Base-by-base conservation (phyloP, 2,888 invertebrate genomes). In the Stegophylla sp. region DNA sequence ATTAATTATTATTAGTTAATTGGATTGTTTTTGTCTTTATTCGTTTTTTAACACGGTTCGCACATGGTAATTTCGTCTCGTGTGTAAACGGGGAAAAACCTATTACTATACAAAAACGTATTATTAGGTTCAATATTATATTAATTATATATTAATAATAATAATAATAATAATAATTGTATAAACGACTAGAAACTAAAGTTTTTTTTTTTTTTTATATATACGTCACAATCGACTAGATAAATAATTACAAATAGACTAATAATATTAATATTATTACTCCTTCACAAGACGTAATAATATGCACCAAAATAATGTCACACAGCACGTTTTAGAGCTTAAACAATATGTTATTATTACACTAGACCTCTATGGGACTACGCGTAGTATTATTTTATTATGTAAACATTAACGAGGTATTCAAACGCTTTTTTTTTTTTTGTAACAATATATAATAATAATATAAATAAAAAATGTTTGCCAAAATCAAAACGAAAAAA, bases 271-370 rank as follows among this genome's bases (percentile, higher is more conserved):
- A 56, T 76, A 66, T 66, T 66, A 76, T 76, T 76, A 76, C 53
- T 67, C 23, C 53, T 67, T 66, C 23, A n/a, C 28, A 41, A 77
- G n/a, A n/a, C n/a, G 66, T 77, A 67, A 77, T 77, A 77, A 72
- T 72, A 75, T 74, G 76, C 76, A 77, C 76, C 76, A 67, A 67
- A 64, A 67, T 67, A 77, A 77, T 77, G 56, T 77, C 67, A 77
- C 76, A 77, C 76, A 77, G 76, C 76, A 77, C 76, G 76, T 67
- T 67, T 77, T 77, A 77, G 76, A 77, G 76, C 76, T 77, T 61
- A 75, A 75, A 64, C 41, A 76, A 76, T 56, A n/a, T n/a, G n/a
- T n/a, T n/a, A 7, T 75, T 51, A 34, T 64, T 48, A 64, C 63
- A 64, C 75, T 75, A 75, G 48, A 53, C 48, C 53, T 43, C 64